Evolutionary conservation across 2,113 vertebrate species (phyloP).

Genomic region (Chiloscyllium plagiosum): DNA sequence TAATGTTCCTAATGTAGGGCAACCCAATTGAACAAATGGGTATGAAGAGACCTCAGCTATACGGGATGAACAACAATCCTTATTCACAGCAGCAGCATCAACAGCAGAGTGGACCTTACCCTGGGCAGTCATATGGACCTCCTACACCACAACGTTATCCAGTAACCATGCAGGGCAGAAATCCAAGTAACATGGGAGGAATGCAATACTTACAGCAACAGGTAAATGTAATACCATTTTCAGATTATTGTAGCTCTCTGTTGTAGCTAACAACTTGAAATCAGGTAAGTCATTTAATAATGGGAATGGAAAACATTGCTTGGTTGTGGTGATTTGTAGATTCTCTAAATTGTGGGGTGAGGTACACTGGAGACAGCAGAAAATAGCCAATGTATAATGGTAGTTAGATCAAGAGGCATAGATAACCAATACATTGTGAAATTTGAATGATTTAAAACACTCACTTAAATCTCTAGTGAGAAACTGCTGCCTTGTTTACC

Average conservation of each 20-base stretch:
- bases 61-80: slow-evolving; percentile 79
- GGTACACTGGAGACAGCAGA: background rate
- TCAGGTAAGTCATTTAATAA: background rate
- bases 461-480: background rate
- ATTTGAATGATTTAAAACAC: background rate
- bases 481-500: background rate
- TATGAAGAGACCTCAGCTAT: slow-evolving; percentile 93
- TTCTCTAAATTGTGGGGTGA: background rate
- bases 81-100: slow-evolving; percentile 68
- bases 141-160: slow-evolving; percentile 83
- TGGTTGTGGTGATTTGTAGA: background rate
- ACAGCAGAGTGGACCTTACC: slow-evolving; percentile 74
- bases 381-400: background rate
- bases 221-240: slow-evolving; percentile 53
- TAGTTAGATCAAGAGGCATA: background rate
- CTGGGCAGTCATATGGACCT: slow-evolving; percentile 77
- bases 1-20: slow-evolving; percentile 61
- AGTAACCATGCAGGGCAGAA: slow-evolving; percentile 79
- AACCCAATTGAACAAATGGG: slow-evolving; percentile 91
- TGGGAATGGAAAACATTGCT: background rate
- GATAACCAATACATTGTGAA: background rate
- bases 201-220: slow-evolving; percentile 93
- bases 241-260: background rate
- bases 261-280: background rate
- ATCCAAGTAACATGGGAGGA: slow-evolving; percentile 73